Evolutionary conservation across 2,888 invertebrate genomes (phyloP), one percentile per base, ranked within the genome.

Genomic region (Chrysolina americana): DNA sequence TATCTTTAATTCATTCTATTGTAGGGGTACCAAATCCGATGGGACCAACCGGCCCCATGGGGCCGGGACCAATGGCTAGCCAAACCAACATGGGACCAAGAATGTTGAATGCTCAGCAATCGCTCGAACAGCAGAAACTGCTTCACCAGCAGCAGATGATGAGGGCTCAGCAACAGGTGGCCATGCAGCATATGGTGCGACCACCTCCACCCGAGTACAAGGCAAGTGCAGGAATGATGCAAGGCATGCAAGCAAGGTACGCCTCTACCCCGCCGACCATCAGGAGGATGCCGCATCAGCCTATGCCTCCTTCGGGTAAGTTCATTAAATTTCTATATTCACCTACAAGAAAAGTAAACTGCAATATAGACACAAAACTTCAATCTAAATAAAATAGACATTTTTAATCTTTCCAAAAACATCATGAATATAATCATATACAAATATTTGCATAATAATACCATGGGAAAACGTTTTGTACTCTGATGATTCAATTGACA

Each of bases 131-230:
- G 80, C 87, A 87, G 74, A 88, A 88, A 72, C 87, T 88, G 74
- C 81, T 87, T 68, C 87, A 86, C 64, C 87, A 87, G 76, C 88
- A 87, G 75, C 93, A 93, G 83, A 90, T 92, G 89, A 81, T 91
- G 79, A 88, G 91, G 36, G 90, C 90, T 15, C 91, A 92, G 81
- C 93, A 93, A 84, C 90, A 91, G 53, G 89, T 81, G 91, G 80
- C 88, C 47, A 90, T 90, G 47, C 91, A 74, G 71, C 86, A 87
- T 70, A 86, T 76, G 68, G 73, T 75, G 89, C 81, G 94, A 69
- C 94, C 95, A 41, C 96, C 96, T 23, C 96, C 96, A 56, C 96
- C 96, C 2, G 96, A 96, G 87, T 96, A 96, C 88, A 96, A 95
- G 87, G 92, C 94, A 9, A 84, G 91, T 90, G 81, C 93, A 89